phyloP scores from a whole-genome alignment of 2,888 invertebrate species.

The Drosophila colorata region DNA sequence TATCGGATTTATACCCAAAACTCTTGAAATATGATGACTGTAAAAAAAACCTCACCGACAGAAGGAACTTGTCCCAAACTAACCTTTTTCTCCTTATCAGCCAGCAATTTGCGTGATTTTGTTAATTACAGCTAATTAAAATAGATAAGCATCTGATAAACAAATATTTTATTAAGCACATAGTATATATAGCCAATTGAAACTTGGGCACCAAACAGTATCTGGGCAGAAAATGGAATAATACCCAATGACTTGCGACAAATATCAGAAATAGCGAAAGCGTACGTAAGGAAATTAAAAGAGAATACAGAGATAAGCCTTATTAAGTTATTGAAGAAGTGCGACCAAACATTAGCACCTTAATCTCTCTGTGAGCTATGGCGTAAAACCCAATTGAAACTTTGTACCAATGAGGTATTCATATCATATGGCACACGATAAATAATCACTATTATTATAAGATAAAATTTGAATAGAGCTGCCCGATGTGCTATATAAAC shows the following conservation, averaged over 20 bases:
- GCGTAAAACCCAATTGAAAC: slow-evolving; percentile 24
- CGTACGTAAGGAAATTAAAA: slow-evolving; percentile 64
- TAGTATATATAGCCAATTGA: not conserved
- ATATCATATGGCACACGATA: slow-evolving; percentile 21
- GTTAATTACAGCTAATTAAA: slow-evolving; percentile 24
- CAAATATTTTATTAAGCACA: not conserved
- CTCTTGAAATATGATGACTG: not conserved
- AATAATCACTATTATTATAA: slow-evolving; percentile 16
- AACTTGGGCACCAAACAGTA: not conserved
- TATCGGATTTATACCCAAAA: slow-evolving; percentile 25
- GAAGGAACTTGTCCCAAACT: slow-evolving; percentile 12
- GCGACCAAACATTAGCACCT: slow-evolving; percentile 4
- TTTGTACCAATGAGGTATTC: slow-evolving; percentile 7
- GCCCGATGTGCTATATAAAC: slow-evolving; percentile 52
- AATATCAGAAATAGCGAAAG: slow-evolving; percentile 30
- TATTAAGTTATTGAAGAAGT: slow-evolving; percentile 14
- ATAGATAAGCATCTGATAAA: not conserved
- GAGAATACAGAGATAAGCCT: slow-evolving; percentile 46
- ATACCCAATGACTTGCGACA: slow-evolving; percentile 2
- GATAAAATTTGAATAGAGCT: slow-evolving; percentile 7
- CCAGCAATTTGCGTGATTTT: slow-evolving; percentile 1
- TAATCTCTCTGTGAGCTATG: slow-evolving; percentile 10
- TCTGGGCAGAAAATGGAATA: slow-evolving; percentile 12
- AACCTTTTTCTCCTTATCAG: slow-evolving; percentile 8
- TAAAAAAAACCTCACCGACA: slow-evolving; percentile 7